Evolutionary conservation across 2,113 vertebrate species (phyloP).

Genomic region (Chloebia gouldiae): DNA sequence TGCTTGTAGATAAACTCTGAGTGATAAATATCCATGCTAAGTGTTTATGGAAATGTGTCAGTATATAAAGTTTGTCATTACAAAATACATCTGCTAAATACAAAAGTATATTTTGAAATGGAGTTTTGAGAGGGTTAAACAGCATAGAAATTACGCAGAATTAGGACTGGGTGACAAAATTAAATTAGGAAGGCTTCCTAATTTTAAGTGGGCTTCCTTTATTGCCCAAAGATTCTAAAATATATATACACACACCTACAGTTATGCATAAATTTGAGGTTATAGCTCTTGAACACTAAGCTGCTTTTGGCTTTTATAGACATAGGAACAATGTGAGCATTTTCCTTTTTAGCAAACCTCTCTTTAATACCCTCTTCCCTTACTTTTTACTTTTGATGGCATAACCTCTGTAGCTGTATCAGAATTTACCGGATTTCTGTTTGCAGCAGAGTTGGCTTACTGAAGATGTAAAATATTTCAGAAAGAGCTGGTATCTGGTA

Average conservation of each 20-base stretch:
- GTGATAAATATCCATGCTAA: background rate
- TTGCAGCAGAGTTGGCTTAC: background rate
- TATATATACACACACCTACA: background rate
- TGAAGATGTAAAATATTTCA: background rate
- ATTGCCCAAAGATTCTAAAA: background rate
- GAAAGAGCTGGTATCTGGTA: background rate
- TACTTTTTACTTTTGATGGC: background rate
- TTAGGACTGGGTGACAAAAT: background rate
- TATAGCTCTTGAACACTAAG: background rate
- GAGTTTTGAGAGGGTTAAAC: background rate
- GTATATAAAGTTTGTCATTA: background rate
- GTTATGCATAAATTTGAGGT: background rate
- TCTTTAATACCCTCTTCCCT: background rate
- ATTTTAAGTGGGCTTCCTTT: background rate
- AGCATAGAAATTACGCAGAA: background rate
- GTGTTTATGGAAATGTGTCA: background rate
- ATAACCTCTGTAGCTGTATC: background rate
- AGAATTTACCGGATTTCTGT: background rate
- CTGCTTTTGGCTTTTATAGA: background rate
- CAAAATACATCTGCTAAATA: background rate
- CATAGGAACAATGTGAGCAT: background rate
- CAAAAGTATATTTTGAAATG: background rate
- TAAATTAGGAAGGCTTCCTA: background rate
- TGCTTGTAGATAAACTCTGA: background rate
- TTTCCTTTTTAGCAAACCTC: background rate